Conservation (phyloP, 2,797 vertebrate genomes). For the Molossus molossus region DNA sequence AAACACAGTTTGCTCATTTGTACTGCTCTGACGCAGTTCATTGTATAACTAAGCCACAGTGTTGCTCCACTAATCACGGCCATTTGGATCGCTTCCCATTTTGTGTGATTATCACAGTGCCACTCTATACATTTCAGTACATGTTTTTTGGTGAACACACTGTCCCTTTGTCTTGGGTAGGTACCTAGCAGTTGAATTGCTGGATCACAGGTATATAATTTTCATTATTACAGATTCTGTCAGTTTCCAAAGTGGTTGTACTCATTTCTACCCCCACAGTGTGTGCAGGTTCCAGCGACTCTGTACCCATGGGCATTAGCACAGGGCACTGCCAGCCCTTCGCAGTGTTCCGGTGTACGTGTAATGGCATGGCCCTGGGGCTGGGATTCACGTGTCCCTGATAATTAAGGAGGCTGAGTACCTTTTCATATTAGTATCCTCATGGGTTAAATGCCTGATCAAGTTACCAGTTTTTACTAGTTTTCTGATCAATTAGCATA, state of each 20-base stretch:
- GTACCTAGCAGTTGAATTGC: conserved; percentile 29
- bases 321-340: neutral
- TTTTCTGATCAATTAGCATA: neutral
- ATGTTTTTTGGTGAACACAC: conserved; percentile 15
- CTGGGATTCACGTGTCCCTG: conserved; percentile 14
- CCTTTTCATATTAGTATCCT: neutral
- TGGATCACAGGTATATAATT: conserved; percentile 61
- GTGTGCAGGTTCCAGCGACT: neutral
- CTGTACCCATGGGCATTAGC: neutral
- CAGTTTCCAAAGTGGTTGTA: conserved; percentile 50
- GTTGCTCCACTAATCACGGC: conserved; percentile 8
- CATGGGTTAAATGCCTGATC: neutral
- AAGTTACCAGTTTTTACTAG: neutral
- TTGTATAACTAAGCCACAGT: conserved; percentile 51
- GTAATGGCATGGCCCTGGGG: neutral
- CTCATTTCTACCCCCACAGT: neutral
- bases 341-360: conserved; percentile 19
- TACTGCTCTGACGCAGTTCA: conserved; percentile 25
- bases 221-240: conserved; percentile 64
- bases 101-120: neutral
- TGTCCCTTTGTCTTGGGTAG: neutral
- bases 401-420: neutral
- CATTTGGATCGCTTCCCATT: conserved; percentile 17
- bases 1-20: neutral
- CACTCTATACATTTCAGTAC: neutral